phyloP scores from a whole-genome alignment of 2,888 invertebrate genomes.

The Hypolimnas misippus region DNA sequence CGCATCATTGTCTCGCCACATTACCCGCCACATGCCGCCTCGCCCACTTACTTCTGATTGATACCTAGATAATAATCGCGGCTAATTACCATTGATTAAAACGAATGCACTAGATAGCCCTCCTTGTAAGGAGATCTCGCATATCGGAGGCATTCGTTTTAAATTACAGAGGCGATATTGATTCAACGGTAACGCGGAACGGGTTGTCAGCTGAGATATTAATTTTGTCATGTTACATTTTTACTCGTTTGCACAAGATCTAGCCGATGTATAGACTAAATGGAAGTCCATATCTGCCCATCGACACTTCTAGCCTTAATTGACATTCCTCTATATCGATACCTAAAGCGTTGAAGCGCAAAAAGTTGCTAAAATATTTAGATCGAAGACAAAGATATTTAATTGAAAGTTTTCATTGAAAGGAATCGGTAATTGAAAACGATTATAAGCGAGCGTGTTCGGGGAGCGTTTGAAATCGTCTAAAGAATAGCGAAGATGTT shows the following conservation, averaged over 20 bases:
- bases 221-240: conserved; percentile 1
- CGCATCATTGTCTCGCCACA: conserved; percentile 13
- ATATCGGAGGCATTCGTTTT: conserved; percentile 11
- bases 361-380: neutral
- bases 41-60: conserved; percentile 30
- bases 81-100: conserved; percentile 37
- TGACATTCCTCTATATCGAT: neutral
- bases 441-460: conserved; percentile 5
- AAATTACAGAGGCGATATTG: neutral
- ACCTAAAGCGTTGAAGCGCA: neutral
- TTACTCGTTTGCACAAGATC: neutral
- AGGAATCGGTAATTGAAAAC: neutral
- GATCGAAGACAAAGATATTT: neutral
- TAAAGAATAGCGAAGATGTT: conserved; percentile 1
- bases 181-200: neutral
- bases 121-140: conserved; percentile 10
- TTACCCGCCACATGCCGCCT: conserved; percentile 17
- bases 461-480: conserved; percentile 11
- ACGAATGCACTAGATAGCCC: conserved; percentile 8
- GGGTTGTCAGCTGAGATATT: conserved; percentile 1
- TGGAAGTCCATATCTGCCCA: neutral
- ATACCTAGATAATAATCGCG: conserved; percentile 32
- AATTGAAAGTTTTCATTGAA: conserved; percentile 9
- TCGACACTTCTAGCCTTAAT: neutral
- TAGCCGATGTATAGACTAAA: neutral